These are phyloP conservation scores for Melozone crissalis DNA, from an alignment of 2,113 vertebrate genomes.

Conservation along the genomic window DNA sequence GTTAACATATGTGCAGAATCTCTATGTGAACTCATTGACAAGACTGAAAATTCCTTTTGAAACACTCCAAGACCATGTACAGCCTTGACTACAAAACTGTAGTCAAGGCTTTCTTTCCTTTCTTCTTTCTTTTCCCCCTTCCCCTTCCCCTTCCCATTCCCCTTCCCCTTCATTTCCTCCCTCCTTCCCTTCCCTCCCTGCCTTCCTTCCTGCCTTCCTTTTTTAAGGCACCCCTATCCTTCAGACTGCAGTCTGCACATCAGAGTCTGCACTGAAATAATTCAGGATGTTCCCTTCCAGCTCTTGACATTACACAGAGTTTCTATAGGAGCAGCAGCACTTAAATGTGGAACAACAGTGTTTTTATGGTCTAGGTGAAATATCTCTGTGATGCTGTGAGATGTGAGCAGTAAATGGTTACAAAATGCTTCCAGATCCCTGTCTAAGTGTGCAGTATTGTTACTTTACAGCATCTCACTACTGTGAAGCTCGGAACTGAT, in stretches of 20 bases:
- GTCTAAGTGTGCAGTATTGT: background rate
- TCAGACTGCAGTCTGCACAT: background rate
- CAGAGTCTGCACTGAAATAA: background rate
- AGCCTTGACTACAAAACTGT: background rate
- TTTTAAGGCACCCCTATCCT: background rate
- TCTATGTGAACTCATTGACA: background rate
- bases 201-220: background rate
- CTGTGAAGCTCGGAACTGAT: background rate
- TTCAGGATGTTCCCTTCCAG: background rate
- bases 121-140: too few relatives aligned
- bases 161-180: too few relatives aligned
- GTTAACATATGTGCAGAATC: background rate
- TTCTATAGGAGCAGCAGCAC: background rate
- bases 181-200: background rate
- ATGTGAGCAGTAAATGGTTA: background rate
- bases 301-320: background rate
- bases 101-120: background rate
- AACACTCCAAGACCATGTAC: background rate
- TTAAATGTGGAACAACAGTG: background rate
- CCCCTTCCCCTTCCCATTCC: background rate
- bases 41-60: background rate
- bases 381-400: background rate
- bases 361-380: background rate
- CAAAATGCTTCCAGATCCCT: background rate
- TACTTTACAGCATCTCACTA: background rate